Evolutionary conservation across 2,797 vertebrate genomes (phyloP).

Genomic region (Novumbra hubbsi): DNA sequence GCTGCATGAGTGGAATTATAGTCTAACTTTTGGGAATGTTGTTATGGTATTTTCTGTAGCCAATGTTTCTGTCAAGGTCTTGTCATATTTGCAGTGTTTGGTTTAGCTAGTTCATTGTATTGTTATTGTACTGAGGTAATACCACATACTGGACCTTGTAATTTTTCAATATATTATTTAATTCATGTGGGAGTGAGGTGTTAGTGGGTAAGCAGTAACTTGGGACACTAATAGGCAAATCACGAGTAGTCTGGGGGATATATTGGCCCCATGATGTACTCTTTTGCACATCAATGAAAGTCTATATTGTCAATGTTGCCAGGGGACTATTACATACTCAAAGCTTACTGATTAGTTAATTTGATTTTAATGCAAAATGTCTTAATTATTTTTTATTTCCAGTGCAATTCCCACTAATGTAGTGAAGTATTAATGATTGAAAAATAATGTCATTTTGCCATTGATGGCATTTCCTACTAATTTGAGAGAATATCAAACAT

Average conservation of each 20-base stretch:
- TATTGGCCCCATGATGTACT: background rate
- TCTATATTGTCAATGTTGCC: background rate
- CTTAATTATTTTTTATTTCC: slow-evolving; percentile 73
- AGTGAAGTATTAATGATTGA: slow-evolving; percentile 54
- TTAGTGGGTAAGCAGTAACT: background rate
- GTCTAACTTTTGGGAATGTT: too few species aligned
- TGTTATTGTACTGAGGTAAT: too few species aligned
- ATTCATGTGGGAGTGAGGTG: background rate
- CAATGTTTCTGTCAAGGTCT: too few species aligned
- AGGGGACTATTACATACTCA: too few species aligned
- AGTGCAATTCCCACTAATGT: slow-evolving; percentile 71
- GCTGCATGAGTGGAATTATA: too few species aligned
- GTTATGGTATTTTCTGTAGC: too few species aligned
- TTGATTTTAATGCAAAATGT: slow-evolving; percentile 69
- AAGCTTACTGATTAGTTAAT: slow-evolving; percentile 61
- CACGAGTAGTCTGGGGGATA: background rate
- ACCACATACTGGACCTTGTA: background rate
- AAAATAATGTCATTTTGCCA: slow-evolving; percentile 57
- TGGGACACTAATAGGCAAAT: background rate
- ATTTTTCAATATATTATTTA: background rate
- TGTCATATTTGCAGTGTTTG: too few species aligned
- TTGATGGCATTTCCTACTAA: slow-evolving; percentile 65
- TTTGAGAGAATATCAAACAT: slow-evolving; percentile 55
- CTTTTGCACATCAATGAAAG: background rate
- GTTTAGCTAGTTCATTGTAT: too few species aligned